A percentile compares a stretch with the other conserved stretches of the same genome.
Evolutionary conservation across 2,888 invertebrate genomes (phyloP).

Genomic region (Notodonta dromedarius): DNA sequence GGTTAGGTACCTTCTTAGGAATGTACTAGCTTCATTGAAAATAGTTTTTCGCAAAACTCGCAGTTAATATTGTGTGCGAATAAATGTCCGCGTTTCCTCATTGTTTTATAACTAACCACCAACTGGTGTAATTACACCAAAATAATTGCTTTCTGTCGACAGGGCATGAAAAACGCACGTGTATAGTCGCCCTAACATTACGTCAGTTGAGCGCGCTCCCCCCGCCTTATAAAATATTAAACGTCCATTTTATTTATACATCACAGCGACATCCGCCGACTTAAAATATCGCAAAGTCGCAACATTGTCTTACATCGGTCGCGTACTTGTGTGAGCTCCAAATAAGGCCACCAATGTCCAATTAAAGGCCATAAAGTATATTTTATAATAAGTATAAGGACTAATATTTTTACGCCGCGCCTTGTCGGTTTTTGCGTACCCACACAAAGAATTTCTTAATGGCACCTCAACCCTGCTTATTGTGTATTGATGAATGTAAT

Average conservation of each 20-base stretch:
- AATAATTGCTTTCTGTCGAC: neutral
- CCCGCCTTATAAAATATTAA: constrained; percentile 35
- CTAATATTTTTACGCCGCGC: constrained; percentile 35
- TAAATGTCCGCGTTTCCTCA: too few relatives aligned
- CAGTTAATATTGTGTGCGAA: too few relatives aligned
- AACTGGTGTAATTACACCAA: neutral
- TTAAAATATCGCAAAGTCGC: constrained; percentile 16
- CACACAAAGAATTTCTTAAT: constrained; percentile 36
- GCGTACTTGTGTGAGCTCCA: constrained; percentile 19
- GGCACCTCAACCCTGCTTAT: constrained; percentile 23
- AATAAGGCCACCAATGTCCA: constrained; percentile 44
- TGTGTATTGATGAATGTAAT: constrained; percentile 21
- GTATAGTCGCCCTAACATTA: constrained; percentile 20
- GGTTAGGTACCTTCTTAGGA: too few relatives aligned
- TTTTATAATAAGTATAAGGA: constrained; percentile 25
- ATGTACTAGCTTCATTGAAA: too few relatives aligned
- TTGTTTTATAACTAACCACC: too few relatives aligned
- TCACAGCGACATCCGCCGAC: constrained; percentile 21
- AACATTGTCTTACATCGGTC: constrained; percentile 25
- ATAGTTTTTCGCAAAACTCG: too few relatives aligned
- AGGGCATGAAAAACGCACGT: constrained; percentile 4
- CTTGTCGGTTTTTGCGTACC: constrained; percentile 23
- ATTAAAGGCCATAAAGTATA: constrained; percentile 44
- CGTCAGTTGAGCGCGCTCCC: constrained; percentile 27
- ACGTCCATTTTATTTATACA: constrained; percentile 33